Evolutionary conservation across 2,113 vertebrate genomes (phyloP).

Genomic region (Crypturellus undulatus): DNA sequence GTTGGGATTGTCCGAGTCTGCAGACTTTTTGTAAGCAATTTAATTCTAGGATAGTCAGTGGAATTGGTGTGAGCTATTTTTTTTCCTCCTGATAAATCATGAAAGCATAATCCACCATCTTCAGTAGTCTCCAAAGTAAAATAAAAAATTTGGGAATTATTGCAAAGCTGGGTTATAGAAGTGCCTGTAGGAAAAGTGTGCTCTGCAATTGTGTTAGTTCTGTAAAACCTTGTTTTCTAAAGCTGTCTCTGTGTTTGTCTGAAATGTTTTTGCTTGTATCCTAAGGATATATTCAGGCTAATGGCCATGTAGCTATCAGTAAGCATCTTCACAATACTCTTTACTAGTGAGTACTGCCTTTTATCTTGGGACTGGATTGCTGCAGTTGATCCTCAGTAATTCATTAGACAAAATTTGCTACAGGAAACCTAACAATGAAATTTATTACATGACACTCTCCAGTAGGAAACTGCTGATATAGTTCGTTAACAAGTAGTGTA

Average conservation of each 20-base stretch:
- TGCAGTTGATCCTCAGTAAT: neutral
- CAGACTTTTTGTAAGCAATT: neutral
- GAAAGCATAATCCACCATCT: neutral
- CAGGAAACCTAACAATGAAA: neutral
- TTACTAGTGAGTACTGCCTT: neutral
- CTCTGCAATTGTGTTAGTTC: neutral
- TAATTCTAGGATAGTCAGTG: neutral
- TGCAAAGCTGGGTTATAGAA: accelerated
- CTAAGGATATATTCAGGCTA: neutral
- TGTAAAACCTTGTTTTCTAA: neutral
- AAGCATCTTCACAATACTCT: neutral
- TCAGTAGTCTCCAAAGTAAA: neutral
- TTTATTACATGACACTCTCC: neutral
- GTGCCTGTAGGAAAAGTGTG: accelerated
- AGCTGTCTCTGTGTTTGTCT: neutral
- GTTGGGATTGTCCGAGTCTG: neutral
- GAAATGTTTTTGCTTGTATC: neutral
- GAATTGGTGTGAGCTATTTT: neutral
- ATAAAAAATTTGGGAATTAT: neutral
- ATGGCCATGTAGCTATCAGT: neutral
- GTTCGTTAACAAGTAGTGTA: neutral
- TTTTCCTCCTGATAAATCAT: neutral
- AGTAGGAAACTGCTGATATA: neutral
- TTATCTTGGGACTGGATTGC: neutral
- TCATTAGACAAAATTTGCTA: neutral